These are phyloP conservation scores for Fragum fragum DNA, from an alignment of 2,888 invertebrate genomes.

Conservation along the genomic window DNA sequence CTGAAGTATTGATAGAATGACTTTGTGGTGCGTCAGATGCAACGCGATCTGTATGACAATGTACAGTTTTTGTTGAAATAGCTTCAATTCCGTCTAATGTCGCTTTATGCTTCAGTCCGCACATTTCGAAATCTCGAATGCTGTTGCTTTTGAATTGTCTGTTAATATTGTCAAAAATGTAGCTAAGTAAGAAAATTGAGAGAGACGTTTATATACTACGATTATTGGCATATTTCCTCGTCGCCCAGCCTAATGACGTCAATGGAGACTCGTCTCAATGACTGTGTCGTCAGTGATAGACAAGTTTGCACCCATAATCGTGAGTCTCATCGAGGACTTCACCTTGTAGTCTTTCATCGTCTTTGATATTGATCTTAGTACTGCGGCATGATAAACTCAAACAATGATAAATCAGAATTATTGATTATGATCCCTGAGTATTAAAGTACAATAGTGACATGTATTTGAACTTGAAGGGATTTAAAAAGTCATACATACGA, in stretches of 20 bases:
- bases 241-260: slow-evolving; percentile 3
- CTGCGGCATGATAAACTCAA: neutral
- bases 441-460: no score
- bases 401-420: no score
- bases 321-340: slow-evolving; percentile 1
- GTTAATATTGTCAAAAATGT: no score
- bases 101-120: neutral
- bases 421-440: no score
- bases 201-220: neutral
- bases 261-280: slow-evolving; percentile 1
- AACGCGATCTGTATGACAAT: neutral
- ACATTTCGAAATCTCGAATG: neutral
- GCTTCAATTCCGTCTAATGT: neutral
- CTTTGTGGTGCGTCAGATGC: neutral
- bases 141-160: no score
- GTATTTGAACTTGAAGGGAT: neutral
- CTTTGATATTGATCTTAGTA: neutral
- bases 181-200: no score
- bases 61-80: neutral
- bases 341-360: neutral
- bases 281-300: slow-evolving; percentile 2
- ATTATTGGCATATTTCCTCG: neutral
- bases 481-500: no score
- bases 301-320: slow-evolving; percentile 15
- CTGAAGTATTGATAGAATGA: neutral